A percentile compares a stretch with the other conserved stretches of the same genome.
Conservation (phyloP, 2,113 vertebrate genomes). For the Oreocharis arfaki region DNA sequence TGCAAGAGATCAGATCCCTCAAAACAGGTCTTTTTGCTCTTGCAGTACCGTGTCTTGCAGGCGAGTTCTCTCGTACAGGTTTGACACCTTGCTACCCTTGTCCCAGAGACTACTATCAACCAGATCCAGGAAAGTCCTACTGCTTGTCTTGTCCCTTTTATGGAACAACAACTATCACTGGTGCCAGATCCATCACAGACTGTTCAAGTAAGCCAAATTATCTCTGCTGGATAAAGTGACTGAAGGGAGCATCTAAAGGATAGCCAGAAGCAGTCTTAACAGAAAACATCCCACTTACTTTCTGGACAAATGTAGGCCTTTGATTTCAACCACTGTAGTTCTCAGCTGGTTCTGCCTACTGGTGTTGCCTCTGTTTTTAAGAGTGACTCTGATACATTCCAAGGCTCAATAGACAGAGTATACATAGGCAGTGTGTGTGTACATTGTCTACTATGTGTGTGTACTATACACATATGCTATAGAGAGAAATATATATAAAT, state of each 20-base stretch:
- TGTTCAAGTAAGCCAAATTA: conserved; percentile 87
- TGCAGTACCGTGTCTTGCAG: conserved; percentile 87
- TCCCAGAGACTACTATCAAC: conserved; percentile 95
- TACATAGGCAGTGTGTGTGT: neutral
- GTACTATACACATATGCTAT: neutral
- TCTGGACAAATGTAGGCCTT: neutral
- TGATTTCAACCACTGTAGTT: neutral
- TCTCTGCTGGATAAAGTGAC: neutral
- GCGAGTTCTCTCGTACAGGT: conserved; percentile 94
- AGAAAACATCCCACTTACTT: neutral
- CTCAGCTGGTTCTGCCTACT: neutral
- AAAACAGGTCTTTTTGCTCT: neutral
- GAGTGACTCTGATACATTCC: neutral
- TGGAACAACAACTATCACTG: conserved; percentile 86
- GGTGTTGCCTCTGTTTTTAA: neutral
- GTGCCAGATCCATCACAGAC: conserved; percentile 88
- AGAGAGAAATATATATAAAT: neutral
- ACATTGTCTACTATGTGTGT: neutral
- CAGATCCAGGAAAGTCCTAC: conserved; percentile 89
- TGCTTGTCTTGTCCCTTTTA: conserved; percentile 96
- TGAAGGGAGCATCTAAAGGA: neutral
- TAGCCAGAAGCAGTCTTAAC: neutral
- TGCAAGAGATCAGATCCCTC: neutral
- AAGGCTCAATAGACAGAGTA: neutral
- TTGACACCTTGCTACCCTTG: conserved; percentile 92